Base-by-base conservation (phyloP, 2,113 vertebrate genomes). In the Ramphastos sulfuratus region DNA sequence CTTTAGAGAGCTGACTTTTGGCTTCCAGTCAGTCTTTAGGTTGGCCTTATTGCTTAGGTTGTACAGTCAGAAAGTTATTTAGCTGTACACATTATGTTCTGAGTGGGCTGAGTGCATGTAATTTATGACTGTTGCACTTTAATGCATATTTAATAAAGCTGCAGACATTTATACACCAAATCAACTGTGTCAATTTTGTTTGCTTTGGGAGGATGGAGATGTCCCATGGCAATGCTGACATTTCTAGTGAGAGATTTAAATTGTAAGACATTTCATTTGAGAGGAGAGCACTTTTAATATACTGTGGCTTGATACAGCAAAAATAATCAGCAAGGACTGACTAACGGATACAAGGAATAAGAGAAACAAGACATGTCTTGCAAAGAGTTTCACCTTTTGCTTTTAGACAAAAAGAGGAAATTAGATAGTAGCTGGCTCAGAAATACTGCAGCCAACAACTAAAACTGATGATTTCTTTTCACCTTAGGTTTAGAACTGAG, bases 81-180 rank as follows among this genome's bases (percentile, higher is more conserved):
- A 97, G 96, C 89, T 89, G 93, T 96, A 94, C 92, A 86, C 80
- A 93, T 97, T 96, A 96, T 93, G 82, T 94, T 95, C 85, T n/a
- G 94, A 97, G 97, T 96, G 92, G 95, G 93, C 82, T 80, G 61
- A 97, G 94, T 95, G 81, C 94, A 82, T 92, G 92, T 96, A 97
- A 96, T 97, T 97, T 97, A 97, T 96, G 97, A 97, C 83, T 90
- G 93, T 96, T 95, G 89, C 93, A 95, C 93, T 97, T 97, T 95
- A 97, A 97, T 97, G 96, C 95, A 97, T 97, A 96, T 97, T 97
- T 97, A 97, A 98, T 97, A 97, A 97, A 95, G 94, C 97, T 82
- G 80, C 89, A 96, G 96, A 96, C 96, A 96, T 97, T 93, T 95
- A 96, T 96, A 96, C 85, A 95, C 95, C 97, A 96, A 96, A 97